A percentile compares a stretch with the other conserved stretches of the same genome.
These are phyloP conservation scores for Cottoperca gobio DNA, from an alignment of 2,797 vertebrate species.

Conservation along the genomic window DNA sequence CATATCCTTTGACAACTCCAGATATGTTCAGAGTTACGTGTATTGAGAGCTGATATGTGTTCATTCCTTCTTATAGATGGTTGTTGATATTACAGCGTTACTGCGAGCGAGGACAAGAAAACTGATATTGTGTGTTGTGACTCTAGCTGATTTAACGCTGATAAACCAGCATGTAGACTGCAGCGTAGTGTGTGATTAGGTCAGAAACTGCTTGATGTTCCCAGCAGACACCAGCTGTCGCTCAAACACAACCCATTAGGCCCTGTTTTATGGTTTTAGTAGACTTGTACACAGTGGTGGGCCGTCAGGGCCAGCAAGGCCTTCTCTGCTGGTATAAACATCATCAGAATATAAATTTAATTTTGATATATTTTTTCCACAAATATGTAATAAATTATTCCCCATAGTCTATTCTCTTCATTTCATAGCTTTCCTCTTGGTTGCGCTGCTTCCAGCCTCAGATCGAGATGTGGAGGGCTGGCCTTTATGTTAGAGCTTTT, in stretches of 20 bases:
- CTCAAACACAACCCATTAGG: constrained; percentile 69
- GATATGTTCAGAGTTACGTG: constrained; percentile 19
- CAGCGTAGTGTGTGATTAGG: constrained; percentile 38
- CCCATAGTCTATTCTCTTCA: no score
- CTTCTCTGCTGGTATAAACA: no score
- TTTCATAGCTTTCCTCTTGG: no score
- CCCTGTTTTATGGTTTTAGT: constrained; percentile 50
- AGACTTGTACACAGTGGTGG: constrained; percentile 6
- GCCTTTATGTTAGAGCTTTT: no score
- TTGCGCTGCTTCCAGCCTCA: no score
- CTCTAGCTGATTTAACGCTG: constrained; percentile 33
- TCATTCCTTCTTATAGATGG: constrained; percentile 13
- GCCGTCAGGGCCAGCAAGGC: no score
- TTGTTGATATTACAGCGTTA: constrained; percentile 26
- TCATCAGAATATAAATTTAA: no score
- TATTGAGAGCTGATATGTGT: constrained; percentile 29
- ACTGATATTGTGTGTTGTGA: background rate
- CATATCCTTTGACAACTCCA: constrained; percentile 19
- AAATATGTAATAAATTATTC: no score
- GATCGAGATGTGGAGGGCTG: no score
- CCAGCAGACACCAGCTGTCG: constrained; percentile 66
- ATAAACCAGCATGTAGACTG: constrained; percentile 56
- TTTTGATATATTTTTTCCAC: no score
- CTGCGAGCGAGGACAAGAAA: background rate
- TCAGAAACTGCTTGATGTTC: constrained; percentile 58